These are phyloP conservation scores for Hemistola chrysoprasaria DNA, from an alignment of 2,888 invertebrate species.

Conservation along the genomic window DNA sequence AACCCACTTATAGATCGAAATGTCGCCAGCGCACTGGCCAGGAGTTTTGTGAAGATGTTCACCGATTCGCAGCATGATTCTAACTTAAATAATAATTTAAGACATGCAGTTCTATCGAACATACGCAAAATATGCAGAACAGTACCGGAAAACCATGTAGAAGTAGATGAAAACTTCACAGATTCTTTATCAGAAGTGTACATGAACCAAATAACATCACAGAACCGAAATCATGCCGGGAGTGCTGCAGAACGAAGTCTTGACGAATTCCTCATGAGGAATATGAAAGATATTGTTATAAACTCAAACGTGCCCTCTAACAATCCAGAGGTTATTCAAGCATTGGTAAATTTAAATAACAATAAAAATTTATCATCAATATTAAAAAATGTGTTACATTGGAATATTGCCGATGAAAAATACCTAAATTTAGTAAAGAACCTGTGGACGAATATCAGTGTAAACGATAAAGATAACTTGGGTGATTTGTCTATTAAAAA, in stretches of 20 bases:
- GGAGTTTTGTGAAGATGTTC: slow-evolving; percentile 63
- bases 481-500: slow-evolving; percentile 58
- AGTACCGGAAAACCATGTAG: slow-evolving; percentile 52
- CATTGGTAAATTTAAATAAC: slow-evolving; percentile 58
- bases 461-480: slow-evolving; percentile 18
- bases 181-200: slow-evolving; percentile 48
- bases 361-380: slow-evolving; percentile 39
- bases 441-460: slow-evolving; percentile 45
- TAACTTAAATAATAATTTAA: slow-evolving; percentile 51
- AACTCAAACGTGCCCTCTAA: slow-evolving; percentile 32
- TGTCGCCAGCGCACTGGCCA: slow-evolving; percentile 56
- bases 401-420: slow-evolving; percentile 36
- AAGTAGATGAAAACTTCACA: slow-evolving; percentile 49
- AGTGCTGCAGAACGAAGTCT: slow-evolving; percentile 41
- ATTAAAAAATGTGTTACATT: slow-evolving; percentile 50
- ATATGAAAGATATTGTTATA: slow-evolving; percentile 46
- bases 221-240: slow-evolving; percentile 1
- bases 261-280: slow-evolving; percentile 57
- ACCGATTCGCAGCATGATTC: slow-evolving; percentile 48
- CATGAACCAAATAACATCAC: slow-evolving; percentile 34
- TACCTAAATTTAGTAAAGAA: slow-evolving; percentile 43
- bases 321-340: slow-evolving; percentile 60
- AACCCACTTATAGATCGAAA: slow-evolving; percentile 63
- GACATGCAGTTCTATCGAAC: slow-evolving; percentile 53
- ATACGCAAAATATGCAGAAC: slow-evolving; percentile 58